A percentile compares a stretch with the other conserved stretches of the same genome.
Evolutionary conservation across 2,888 invertebrate genomes (phyloP).

Genomic region (Scaptomyza flava): DNA sequence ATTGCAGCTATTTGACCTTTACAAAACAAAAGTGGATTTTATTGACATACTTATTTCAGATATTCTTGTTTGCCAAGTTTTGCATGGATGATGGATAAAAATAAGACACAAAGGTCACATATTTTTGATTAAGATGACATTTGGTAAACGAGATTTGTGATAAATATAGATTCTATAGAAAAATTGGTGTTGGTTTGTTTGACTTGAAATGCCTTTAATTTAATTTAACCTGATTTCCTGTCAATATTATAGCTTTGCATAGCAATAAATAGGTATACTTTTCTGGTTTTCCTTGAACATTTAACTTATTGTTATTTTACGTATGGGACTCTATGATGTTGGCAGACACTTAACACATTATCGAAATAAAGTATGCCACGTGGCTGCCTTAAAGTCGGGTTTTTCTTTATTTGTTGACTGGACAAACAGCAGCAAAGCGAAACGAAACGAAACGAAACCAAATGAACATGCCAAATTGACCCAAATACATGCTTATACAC

Average conservation of each 20-base stretch:
- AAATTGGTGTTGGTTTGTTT: too few species aligned
- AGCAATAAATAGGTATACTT: too few species aligned
- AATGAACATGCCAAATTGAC: slow-evolving; percentile 31
- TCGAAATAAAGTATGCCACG: slow-evolving; percentile 46
- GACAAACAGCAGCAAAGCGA: slow-evolving; percentile 25
- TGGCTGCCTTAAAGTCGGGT: slow-evolving; percentile 40
- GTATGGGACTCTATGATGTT: neutral
- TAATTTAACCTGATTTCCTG: too few species aligned
- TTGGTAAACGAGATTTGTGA: too few species aligned
- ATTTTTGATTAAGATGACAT: too few species aligned
- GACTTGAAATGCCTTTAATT: too few species aligned
- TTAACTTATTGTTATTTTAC: neutral
- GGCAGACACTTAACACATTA: slow-evolving; percentile 25
- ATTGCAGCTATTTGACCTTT: too few species aligned
- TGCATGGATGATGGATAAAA: too few species aligned
- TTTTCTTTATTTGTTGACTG: slow-evolving; percentile 46
- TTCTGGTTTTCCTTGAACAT: neutral
- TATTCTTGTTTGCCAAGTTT: neutral
- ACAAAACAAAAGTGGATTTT: too few species aligned
- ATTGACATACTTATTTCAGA: neutral
- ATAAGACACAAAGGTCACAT: neutral
- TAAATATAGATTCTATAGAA: too few species aligned
- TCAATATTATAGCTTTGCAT: too few species aligned
- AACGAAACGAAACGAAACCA: neutral
- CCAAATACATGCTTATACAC: slow-evolving; percentile 34